Evolutionary conservation across 2,797 vertebrate genomes (phyloP).

Genomic region (Phrynocephalus guinanensis): DNA sequence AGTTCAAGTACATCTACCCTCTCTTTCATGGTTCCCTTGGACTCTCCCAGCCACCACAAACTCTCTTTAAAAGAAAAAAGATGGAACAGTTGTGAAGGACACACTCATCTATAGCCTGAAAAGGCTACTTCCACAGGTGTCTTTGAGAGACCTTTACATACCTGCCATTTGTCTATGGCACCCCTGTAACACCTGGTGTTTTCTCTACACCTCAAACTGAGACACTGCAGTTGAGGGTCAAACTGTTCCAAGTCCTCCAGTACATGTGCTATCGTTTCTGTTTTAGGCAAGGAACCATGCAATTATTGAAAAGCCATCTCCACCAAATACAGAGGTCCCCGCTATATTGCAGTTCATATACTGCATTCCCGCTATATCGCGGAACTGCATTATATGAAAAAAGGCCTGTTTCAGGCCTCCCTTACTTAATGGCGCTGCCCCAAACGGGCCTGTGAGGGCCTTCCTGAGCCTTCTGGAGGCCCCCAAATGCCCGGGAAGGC

Average conservation of each 20-base stretch:
- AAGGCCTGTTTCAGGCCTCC: too few relatives aligned
- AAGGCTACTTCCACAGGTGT: too few relatives aligned
- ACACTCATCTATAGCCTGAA: not conserved
- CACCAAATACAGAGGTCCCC: too few relatives aligned
- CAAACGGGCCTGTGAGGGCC: too few relatives aligned
- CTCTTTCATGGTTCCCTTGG: not conserved
- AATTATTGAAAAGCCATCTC: not conserved
- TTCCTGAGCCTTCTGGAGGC: too few relatives aligned
- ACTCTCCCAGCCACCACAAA: constrained; percentile 7
- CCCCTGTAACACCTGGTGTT: not conserved
- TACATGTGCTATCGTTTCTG: not conserved
- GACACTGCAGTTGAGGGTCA: not conserved
- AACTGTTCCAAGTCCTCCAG: too few relatives aligned
- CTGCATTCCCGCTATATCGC: too few relatives aligned
- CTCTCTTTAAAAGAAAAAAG: not conserved
- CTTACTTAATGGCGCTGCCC: too few relatives aligned
- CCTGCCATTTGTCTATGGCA: not conserved
- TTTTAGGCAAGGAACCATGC: not conserved
- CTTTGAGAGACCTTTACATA: not conserved
- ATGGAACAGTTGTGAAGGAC: not conserved
- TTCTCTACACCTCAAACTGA: not conserved
- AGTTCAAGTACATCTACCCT: not conserved
- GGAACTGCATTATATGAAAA: too few relatives aligned
- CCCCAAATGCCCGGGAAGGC: too few relatives aligned
- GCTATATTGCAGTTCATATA: too few relatives aligned